These are phyloP conservation scores for Nemopilema nomurai DNA, from an alignment of 30 jellyfish, hydroid and myxozoan genomes.

Conservation along the genomic window DNA sequence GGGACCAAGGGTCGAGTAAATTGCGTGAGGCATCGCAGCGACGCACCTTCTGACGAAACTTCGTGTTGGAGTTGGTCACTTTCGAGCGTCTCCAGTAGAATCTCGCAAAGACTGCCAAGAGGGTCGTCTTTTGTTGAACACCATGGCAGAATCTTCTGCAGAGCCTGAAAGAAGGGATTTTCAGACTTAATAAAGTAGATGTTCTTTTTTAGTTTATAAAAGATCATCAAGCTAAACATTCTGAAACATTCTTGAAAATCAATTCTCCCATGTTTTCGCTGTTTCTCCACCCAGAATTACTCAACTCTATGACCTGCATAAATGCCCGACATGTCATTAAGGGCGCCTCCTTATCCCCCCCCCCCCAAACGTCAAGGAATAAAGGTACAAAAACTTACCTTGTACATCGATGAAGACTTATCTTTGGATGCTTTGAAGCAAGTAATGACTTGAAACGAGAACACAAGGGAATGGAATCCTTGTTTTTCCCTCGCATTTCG, in stretches of 20 bases:
- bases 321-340: too few species aligned
- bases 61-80: conserved; percentile 17
- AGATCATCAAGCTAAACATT: too few species aligned
- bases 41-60: conserved; percentile 3
- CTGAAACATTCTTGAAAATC: too few species aligned
- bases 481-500: background rate
- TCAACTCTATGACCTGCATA: too few species aligned
- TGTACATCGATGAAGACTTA: background rate
- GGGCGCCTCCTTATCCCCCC: too few species aligned
- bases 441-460: conserved; percentile 19
- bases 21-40: too few species aligned
- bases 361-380: background rate
- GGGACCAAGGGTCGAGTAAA: too few species aligned
- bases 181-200: too few species aligned
- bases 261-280: too few species aligned
- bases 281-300: too few species aligned
- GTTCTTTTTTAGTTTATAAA: too few species aligned
- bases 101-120: conserved; percentile 17
- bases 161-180: conserved; percentile 34
- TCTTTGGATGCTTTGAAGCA: conserved; percentile 1
- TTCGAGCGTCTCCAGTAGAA: conserved; percentile 14
- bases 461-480: background rate
- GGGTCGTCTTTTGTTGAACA: background rate
- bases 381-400: conserved; percentile 4
- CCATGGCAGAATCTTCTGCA: conserved; percentile 14